Conservation (phyloP, 2,113 vertebrate genomes). For the Tylochromis polylepis region DNA sequence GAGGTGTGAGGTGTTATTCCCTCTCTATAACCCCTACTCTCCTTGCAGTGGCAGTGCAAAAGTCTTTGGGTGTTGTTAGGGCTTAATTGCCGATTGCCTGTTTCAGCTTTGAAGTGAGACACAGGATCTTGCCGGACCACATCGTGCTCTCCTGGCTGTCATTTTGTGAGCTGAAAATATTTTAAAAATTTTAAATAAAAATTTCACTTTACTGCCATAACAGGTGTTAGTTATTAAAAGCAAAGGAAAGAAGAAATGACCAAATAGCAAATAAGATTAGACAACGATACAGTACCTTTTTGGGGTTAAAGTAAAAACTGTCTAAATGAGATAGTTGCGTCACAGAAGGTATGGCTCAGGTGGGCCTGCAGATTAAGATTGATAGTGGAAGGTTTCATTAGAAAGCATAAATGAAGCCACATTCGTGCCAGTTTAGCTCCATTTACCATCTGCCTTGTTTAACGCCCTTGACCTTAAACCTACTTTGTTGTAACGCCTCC, state of each 20-base stretch:
- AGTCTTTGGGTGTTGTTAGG: not conserved
- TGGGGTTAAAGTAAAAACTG: not conserved
- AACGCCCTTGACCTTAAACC: not conserved
- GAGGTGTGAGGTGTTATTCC: not conserved
- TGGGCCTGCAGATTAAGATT: not conserved
- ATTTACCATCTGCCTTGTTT: not conserved
- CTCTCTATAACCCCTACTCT: not conserved
- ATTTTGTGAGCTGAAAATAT: not conserved
- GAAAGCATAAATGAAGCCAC: not conserved
- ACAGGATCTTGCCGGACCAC: not conserved
- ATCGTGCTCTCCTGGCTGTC: not conserved
- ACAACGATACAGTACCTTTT: not conserved
- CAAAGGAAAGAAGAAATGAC: not conserved
- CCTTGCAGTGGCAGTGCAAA: not conserved
- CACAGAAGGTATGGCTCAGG: not conserved
- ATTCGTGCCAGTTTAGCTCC: rapidly evolving
- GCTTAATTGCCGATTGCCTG: not conserved
- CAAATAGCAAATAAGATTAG: not conserved
- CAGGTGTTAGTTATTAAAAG: not conserved
- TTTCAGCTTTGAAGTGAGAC: not conserved
- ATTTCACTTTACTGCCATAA: not conserved
- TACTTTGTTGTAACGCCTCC: not conserved
- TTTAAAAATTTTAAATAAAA: not conserved
- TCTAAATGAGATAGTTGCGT: not conserved
- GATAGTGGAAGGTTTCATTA: not conserved